Evolutionary conservation across 2,888 invertebrate genomes (phyloP).

Genomic region (Resseliella maxima): DNA sequence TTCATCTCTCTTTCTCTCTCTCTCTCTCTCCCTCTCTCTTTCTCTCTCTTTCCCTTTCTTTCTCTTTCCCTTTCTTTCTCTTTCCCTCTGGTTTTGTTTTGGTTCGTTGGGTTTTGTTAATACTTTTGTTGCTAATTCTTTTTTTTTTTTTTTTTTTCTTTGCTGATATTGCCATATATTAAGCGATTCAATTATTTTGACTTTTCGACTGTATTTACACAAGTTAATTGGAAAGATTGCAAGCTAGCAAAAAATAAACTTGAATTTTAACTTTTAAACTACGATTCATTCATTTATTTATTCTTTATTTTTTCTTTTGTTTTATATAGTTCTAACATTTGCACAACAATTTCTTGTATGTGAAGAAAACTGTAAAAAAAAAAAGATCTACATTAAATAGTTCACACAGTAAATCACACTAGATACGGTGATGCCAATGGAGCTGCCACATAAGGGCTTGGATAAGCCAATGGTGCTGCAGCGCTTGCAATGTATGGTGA

Average conservation of each 20-base stretch:
- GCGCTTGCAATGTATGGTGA: background rate
- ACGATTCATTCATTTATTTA: background rate
- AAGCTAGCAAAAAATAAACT: background rate
- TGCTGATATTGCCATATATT: too few species aligned
- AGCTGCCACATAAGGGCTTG: background rate
- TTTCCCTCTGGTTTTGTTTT: too few species aligned
- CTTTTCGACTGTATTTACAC: background rate
- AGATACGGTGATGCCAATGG: background rate
- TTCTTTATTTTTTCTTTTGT: background rate
- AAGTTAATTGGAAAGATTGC: conserved; percentile 33
- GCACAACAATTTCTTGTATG: background rate
- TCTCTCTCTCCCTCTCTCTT: too few species aligned
- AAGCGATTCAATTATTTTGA: background rate
- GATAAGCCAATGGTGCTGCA: background rate
- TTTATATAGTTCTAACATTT: background rate
- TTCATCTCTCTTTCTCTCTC: too few species aligned
- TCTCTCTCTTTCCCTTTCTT: too few species aligned
- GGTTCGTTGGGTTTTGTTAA: too few species aligned
- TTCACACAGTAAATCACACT: background rate
- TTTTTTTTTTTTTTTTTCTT: too few species aligned
- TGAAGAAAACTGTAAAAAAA: background rate
- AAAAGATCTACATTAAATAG: background rate
- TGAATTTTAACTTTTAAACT: background rate
- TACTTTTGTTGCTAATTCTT: too few species aligned
- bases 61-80: too few species aligned